Evolutionary conservation across 2,797 vertebrate species (phyloP).

Genomic region (Falco columbarius): DNA sequence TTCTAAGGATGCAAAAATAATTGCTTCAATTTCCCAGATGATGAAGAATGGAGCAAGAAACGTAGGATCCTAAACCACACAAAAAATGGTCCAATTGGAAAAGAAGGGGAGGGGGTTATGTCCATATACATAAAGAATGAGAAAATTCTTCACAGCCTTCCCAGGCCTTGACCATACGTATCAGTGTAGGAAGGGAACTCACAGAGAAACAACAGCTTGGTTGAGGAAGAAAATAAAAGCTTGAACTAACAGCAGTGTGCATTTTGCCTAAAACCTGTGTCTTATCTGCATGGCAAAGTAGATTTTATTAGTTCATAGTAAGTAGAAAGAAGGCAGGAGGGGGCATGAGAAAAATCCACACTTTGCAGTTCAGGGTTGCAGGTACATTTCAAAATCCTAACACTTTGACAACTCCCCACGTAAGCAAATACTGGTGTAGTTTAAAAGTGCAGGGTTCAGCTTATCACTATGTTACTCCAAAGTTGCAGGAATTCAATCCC

Average conservation of each 20-base stretch:
- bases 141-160: background rate
- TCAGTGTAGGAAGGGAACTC: background rate
- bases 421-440: background rate
- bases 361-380: background rate
- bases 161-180: background rate
- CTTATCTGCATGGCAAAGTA: background rate
- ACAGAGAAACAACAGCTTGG: background rate
- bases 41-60: background rate
- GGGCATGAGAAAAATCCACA: background rate
- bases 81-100: background rate
- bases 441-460: background rate
- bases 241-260: background rate
- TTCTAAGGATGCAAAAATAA: conserved; percentile 14
- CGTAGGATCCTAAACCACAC: background rate
- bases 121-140: background rate
- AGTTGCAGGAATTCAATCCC: background rate
- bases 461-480: background rate
- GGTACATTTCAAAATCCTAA: background rate
- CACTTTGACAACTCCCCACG: background rate
- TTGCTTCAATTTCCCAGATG: background rate
- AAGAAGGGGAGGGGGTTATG: background rate
- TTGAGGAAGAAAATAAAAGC: background rate
- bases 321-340: background rate
- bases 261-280: background rate
- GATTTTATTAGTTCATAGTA: background rate